Evolutionary conservation across 2,797 vertebrate genomes (phyloP).

Genomic region (Caiman crocodilus): DNA sequence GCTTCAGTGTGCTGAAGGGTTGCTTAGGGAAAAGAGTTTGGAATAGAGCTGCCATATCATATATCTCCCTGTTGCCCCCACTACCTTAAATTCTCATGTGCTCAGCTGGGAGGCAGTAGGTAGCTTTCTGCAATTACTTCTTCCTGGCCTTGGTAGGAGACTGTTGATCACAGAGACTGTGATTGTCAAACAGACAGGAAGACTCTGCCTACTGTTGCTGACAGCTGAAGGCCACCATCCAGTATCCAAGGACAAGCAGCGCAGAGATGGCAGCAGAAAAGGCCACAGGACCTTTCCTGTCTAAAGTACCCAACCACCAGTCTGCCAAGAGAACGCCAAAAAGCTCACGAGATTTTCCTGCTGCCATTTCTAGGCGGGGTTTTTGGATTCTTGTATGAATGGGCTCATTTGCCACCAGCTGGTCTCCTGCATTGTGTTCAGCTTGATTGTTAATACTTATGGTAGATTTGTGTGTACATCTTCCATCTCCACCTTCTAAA

Average conservation of each 20-base stretch:
- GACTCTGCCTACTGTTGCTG: not conserved
- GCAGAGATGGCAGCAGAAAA: not conserved
- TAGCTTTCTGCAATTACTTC: not conserved
- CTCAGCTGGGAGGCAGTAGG: not conserved
- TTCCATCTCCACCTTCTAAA: not conserved
- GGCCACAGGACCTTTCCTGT: not conserved
- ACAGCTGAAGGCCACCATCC: not conserved
- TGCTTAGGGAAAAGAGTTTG: not conserved
- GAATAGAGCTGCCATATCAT: not conserved
- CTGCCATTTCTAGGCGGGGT: not conserved
- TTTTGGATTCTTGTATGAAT: not conserved
- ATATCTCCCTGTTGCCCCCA: not conserved
- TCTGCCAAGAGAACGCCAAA: rapidly evolving
- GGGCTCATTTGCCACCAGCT: not conserved
- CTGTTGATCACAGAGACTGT: not conserved
- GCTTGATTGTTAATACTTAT: rapidly evolving
- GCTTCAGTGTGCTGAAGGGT: too few relatives aligned
- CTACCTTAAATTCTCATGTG: not conserved
- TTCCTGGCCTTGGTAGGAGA: not conserved
- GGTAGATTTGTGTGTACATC: rapidly evolving
- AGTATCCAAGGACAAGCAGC: not conserved
- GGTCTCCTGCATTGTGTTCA: not conserved
- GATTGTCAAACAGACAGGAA: not conserved
- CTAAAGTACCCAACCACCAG: not conserved
- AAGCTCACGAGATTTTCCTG: not conserved